A percentile compares a stretch with the other conserved stretches of the same genome.
Conservation (phyloP, 2,888 invertebrate genomes). For the Polymixis flavicincta region DNA sequence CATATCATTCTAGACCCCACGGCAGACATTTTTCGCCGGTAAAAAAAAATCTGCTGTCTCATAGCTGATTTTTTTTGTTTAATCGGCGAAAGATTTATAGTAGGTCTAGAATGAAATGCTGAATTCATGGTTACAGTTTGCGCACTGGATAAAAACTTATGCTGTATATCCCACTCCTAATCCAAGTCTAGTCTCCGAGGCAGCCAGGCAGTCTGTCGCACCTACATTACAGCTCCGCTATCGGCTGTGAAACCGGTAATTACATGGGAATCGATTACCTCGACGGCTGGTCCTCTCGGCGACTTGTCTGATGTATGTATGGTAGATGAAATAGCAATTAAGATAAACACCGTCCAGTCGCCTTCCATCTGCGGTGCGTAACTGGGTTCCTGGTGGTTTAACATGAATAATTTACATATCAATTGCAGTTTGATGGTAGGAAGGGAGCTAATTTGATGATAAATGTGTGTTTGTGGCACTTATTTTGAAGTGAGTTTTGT, state of each 20-base stretch:
- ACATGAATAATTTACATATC: conserved; percentile 53
- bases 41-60: too few species aligned
- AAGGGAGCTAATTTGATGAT: background rate
- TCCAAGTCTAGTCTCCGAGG: conserved; percentile 41
- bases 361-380: conserved; percentile 63
- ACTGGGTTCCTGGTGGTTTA: conserved; percentile 49
- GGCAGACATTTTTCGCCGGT: too few species aligned
- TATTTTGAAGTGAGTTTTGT: background rate
- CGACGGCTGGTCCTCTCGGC: conserved; percentile 63
- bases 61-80: too few species aligned
- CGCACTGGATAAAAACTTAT: too few species aligned
- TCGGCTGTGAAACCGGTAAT: conserved; percentile 68
- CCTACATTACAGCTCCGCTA: conserved; percentile 61
- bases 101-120: too few species aligned
- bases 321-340: conserved; percentile 77
- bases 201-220: conserved; percentile 77
- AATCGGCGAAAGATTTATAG: too few species aligned
- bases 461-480: conserved; percentile 6
- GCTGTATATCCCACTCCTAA: background rate
- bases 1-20: too few species aligned
- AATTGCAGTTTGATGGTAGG: conserved; percentile 33
- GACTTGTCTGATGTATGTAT: conserved; percentile 62
- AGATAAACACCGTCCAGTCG: conserved; percentile 71
- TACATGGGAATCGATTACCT: conserved; percentile 77
- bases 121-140: too few species aligned